A percentile compares a stretch with the other conserved stretches of the same genome.
These are phyloP conservation scores for Scaptomyza caliginosa DNA, from an alignment of 2,888 invertebrate genomes.

Conservation along the genomic window DNA sequence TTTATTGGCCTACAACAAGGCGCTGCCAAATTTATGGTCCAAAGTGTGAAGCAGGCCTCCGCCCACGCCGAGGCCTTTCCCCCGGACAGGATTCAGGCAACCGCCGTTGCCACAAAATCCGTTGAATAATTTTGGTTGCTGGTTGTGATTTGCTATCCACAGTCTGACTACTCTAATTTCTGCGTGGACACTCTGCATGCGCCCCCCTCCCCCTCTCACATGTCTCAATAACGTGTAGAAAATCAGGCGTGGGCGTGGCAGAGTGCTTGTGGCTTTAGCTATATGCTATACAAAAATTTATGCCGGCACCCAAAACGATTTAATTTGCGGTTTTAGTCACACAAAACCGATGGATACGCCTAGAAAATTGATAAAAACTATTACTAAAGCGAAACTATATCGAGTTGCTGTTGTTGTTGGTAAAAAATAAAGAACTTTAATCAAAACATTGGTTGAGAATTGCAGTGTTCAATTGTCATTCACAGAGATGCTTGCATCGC, in stretches of 20 bases:
- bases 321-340: slow-evolving; percentile 76
- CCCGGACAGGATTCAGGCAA: background rate
- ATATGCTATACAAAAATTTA: slow-evolving; percentile 60
- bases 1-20: slow-evolving; percentile 76
- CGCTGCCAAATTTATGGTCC: slow-evolving; percentile 62
- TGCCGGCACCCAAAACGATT: slow-evolving; percentile 67
- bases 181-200: slow-evolving; percentile 30
- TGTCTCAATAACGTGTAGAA: slow-evolving; percentile 11
- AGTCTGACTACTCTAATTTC: slow-evolving; percentile 55
- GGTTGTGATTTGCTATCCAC: slow-evolving; percentile 61
- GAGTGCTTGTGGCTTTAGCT: slow-evolving; percentile 54
- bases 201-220: background rate
- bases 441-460: background rate
- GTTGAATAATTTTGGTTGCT: slow-evolving; percentile 72
- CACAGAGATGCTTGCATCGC: background rate
- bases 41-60: slow-evolving; percentile 44
- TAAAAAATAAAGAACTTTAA: slow-evolving; percentile 15
- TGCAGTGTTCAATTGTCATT: background rate
- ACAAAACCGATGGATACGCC: slow-evolving; percentile 30
- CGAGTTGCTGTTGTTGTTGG: background rate
- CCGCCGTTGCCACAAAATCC: slow-evolving; percentile 70
- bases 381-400: background rate
- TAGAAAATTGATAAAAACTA: slow-evolving; percentile 59
- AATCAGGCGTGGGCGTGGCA: background rate
- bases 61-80: background rate